Evolutionary conservation across 2,888 invertebrate species (phyloP).

Genomic region (Heliconius ismenius): DNA sequence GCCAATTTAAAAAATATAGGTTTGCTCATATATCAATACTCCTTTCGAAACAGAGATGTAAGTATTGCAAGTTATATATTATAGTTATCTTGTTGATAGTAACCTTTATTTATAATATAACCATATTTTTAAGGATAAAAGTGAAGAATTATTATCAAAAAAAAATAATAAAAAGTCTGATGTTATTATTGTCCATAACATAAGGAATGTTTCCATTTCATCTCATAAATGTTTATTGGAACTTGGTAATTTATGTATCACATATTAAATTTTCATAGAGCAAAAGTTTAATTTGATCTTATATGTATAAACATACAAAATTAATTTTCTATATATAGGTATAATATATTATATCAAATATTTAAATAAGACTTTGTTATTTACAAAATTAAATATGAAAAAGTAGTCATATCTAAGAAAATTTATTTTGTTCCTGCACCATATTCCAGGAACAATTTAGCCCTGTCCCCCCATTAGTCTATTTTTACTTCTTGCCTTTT

Average conservation of each 20-base stretch:
- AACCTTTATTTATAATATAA: background rate
- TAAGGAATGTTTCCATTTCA: constrained; percentile 47
- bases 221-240: constrained; percentile 48
- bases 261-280: background rate
- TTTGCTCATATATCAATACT: constrained; percentile 54
- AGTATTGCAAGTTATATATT: constrained; percentile 36
- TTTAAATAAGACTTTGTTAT: no score
- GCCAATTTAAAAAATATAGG: constrained; percentile 52
- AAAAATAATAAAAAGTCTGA: constrained; percentile 38
- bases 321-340: no score
- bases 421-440: no score
- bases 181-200: constrained; percentile 56
- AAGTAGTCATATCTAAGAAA: no score
- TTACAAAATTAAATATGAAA: no score
- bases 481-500: no score
- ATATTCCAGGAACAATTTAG: no score
- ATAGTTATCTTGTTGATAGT: background rate
- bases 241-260: constrained; percentile 47
- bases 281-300: background rate
- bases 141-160: constrained; percentile 1
- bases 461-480: no score
- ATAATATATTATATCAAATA: no score
- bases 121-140: constrained; percentile 14
- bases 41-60: constrained; percentile 45
- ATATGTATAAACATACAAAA: background rate